Evolutionary conservation across 2,797 vertebrate species (phyloP).

Genomic region (Bufotes viridis): DNA sequence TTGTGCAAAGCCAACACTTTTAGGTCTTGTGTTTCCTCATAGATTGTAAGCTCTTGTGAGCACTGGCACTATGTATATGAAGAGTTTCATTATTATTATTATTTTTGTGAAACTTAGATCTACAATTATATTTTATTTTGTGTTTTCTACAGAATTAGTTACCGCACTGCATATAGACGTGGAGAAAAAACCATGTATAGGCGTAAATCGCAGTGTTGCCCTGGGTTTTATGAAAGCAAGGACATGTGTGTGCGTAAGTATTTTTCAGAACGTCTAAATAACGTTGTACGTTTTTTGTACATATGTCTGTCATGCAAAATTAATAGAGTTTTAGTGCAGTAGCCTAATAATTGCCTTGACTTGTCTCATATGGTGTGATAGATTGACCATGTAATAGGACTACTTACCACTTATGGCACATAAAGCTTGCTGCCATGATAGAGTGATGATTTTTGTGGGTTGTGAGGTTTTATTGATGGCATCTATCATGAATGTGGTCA

Average conservation of each 20-base stretch:
- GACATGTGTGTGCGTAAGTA: slow-evolving; percentile 95
- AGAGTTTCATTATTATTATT: no score
- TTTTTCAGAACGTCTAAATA: neutral
- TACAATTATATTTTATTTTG: neutral
- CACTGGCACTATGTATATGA: no score
- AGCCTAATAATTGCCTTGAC: neutral
- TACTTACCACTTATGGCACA: neutral
- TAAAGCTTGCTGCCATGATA: neutral
- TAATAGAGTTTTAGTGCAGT: neutral
- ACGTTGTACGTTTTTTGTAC: neutral
- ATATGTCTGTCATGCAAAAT: no score
- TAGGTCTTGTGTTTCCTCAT: no score
- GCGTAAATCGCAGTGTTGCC: slow-evolving; percentile 94
- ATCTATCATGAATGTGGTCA: slow-evolving; percentile 7
- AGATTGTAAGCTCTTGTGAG: no score
- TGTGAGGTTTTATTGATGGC: slow-evolving; percentile 16
- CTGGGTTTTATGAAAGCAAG: slow-evolving; percentile 89
- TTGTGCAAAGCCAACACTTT: no score
- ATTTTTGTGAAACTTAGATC: no score
- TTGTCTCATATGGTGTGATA: neutral
- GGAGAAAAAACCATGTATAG: slow-evolving; percentile 96
- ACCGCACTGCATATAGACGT: slow-evolving; percentile 89
- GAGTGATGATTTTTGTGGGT: neutral
- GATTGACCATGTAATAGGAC: neutral
- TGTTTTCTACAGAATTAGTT: slow-evolving; percentile 83